Base-by-base conservation (phyloP, 2,888 invertebrate species). In the Gari tellinella region DNA sequence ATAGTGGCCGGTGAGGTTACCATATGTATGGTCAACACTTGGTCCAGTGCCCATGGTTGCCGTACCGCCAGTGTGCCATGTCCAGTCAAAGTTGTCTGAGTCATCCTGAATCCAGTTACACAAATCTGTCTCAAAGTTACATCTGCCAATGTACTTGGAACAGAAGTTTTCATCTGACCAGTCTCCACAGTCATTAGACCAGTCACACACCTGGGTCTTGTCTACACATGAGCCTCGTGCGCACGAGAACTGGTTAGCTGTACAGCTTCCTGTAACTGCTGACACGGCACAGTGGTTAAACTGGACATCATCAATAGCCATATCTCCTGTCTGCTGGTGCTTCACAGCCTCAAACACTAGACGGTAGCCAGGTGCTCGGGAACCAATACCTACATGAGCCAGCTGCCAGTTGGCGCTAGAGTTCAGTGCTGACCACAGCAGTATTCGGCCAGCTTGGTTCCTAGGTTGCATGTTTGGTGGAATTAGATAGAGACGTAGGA, bases 231-330 rank as follows among this genome's bases (percentile, higher is more conserved):
- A 81, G 10, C 81, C 81, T 15, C 77, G 60, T 17, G 57, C 31
- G 76, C 91, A 91, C 21, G 60, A 74, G 65, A 88, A 87, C 60
- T 88, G 83, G 58, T 84, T 82, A 19, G 82, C n/a, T 5, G 82
- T 56, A 75, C 90, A 87, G 14, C 65, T 65, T 31, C 61, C 65
- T 23, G 75, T 41, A 12, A 64, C 74, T 1, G 66, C 21, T 14
- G 60, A 15, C 7, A 84, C 58, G 17, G 75, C 78, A 75, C 89
- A 89, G 41, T 80, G 73, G 0, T 55, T 78, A 65, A 89, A 90
- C 14, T 77, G 52, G n/a, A 90, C 81, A 67, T 90, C 90, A 75
- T 90, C 90, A 65, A 90, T 81, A 31, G 89, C 90, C 74, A 86
- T 84, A 21, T 84, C 85, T 23, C 80, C 84, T 21, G 73, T 60